Percentiles rank a stretch among this genome's conserved stretches.
Conservation (phyloP, 53 echinoderm and acorn worm genomes). For the Astropecten irregularis region DNA sequence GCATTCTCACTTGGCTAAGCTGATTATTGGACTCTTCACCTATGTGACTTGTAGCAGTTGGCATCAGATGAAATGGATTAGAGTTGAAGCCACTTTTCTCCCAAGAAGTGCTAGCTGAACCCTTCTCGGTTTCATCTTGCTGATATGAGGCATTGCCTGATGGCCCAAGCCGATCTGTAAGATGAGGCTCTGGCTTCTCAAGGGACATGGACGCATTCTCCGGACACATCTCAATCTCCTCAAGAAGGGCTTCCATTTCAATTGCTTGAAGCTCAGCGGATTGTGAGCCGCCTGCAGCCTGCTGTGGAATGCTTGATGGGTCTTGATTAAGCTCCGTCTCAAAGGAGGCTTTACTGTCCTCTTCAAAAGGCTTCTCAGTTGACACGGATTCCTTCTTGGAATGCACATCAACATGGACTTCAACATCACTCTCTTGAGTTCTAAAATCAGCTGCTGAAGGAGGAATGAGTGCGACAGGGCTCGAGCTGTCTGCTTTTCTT, state of each 20-base stretch:
- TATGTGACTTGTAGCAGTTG: too few relatives aligned
- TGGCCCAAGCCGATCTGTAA: neutral
- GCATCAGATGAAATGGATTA: too few relatives aligned
- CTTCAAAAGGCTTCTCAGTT: neutral
- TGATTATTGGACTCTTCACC: too few relatives aligned
- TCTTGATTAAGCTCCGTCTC: neutral
- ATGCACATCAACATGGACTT: neutral
- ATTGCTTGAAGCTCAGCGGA: neutral
- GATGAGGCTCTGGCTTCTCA: neutral
- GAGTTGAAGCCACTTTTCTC: too few relatives aligned
- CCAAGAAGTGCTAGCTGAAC: neutral
- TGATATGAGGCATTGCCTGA: neutral
- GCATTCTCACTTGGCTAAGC: neutral
- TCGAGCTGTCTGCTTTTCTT: too few relatives aligned
- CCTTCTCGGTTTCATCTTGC: neutral
- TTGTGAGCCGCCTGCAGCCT: neutral
- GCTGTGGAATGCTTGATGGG: neutral
- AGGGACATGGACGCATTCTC: neutral
- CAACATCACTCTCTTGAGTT: too few relatives aligned
- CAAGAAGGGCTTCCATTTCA: neutral
- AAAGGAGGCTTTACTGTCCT: neutral
- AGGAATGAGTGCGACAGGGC: too few relatives aligned
- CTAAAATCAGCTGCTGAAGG: too few relatives aligned
- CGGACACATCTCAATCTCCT: conserved; percentile 8
- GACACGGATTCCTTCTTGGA: neutral